Percentiles rank a stretch among this genome's conserved stretches.
phyloP scores from a whole-genome alignment of 30 jellyfish, hydroid and myxozoan genomes.

The Haliclystus octoradiatus region DNA sequence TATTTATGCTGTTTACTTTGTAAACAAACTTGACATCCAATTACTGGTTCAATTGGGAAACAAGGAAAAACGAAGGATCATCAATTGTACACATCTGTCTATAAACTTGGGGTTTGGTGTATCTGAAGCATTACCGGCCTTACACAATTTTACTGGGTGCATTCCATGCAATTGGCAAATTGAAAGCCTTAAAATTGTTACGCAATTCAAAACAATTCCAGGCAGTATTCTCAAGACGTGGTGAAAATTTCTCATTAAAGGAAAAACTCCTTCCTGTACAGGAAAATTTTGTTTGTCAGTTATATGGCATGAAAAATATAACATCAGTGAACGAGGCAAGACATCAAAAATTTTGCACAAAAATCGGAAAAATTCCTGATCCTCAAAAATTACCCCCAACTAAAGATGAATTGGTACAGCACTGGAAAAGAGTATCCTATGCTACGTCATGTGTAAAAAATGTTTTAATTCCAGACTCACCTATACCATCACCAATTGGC shows the following conservation, averaged over 20 bases:
- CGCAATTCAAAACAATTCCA: conserved; percentile 9
- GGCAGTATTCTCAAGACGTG: conserved; percentile 11
- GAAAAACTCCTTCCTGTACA: conserved; percentile 6
- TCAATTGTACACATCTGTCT: conserved; percentile 17
- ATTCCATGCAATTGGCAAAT: conserved; percentile 15
- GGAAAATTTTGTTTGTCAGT: conserved; percentile 22
- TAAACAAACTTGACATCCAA: conserved; percentile 2
- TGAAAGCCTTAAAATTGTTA: conserved; percentile 18
- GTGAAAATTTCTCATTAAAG: conserved; percentile 11
- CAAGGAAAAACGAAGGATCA: conserved; percentile 1
- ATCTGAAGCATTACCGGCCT: conserved; percentile 16
- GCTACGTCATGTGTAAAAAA: conserved; percentile 20
- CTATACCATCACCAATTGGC: conserved; percentile 42
- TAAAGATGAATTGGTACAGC: conserved; percentile 31
- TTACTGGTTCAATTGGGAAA: conserved; percentile 17
- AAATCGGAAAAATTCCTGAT: conserved; percentile 28
- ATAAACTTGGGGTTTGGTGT: conserved; percentile 6
- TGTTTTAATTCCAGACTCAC: conserved; percentile 10
- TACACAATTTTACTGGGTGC: conserved; percentile 41
- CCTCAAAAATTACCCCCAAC: conserved; percentile 48
- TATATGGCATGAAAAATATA: conserved; percentile 18
- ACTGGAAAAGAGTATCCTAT: conserved; percentile 25
- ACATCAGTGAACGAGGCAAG: conserved; percentile 25
- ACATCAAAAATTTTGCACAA: conserved; percentile 22
- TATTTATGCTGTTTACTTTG: conserved; percentile 18